Conservation (phyloP, 2,797 vertebrate genomes). For the Enoplosus armatus region DNA sequence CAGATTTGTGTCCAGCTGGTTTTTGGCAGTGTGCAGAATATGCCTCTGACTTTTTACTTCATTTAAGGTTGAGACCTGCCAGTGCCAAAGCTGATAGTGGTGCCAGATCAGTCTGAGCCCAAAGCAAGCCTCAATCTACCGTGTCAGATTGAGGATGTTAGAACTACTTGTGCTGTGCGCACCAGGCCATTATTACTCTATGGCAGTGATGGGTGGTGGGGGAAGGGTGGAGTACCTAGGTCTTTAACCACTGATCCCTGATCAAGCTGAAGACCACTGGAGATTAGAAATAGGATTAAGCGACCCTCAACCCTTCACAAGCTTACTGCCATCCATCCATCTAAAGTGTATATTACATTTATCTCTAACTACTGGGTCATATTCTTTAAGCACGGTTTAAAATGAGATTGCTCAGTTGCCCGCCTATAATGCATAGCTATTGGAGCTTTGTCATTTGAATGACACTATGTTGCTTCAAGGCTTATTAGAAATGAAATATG, state of each 20-base stretch:
- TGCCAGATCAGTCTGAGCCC: conserved; percentile 44
- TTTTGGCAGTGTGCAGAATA: conserved; percentile 44
- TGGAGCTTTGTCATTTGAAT: conserved; percentile 65
- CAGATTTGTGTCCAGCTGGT: conserved; percentile 40
- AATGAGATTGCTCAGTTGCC: conserved; percentile 83
- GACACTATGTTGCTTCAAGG: conserved; percentile 3
- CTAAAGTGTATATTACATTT: conserved; percentile 57
- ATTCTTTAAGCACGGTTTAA: conserved; percentile 48
- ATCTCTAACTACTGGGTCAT: conserved; percentile 49
- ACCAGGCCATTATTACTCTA: conserved; percentile 56
- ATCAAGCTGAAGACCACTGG: conserved; percentile 63
- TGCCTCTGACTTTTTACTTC: conserved; percentile 51
- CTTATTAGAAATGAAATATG: conserved; percentile 16
- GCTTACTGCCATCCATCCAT: conserved; percentile 58
- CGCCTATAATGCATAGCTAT: conserved; percentile 86
- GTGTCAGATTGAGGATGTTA: conserved; percentile 64
- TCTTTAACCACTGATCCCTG: conserved; percentile 69
- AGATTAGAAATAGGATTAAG: conserved; percentile 79
- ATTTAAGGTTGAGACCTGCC: conserved; percentile 59
- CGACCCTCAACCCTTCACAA: conserved; percentile 59
- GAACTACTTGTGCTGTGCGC: conserved; percentile 49
- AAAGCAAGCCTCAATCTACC: conserved; percentile 55
- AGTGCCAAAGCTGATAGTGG: conserved; percentile 46
- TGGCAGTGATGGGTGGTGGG: conserved; percentile 35
- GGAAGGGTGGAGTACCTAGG: conserved; percentile 24